Percentiles rank a stretch among this genome's conserved stretches.
Conservation (phyloP, 2,113 vertebrate genomes). For the Phoxinus phoxinus region DNA sequence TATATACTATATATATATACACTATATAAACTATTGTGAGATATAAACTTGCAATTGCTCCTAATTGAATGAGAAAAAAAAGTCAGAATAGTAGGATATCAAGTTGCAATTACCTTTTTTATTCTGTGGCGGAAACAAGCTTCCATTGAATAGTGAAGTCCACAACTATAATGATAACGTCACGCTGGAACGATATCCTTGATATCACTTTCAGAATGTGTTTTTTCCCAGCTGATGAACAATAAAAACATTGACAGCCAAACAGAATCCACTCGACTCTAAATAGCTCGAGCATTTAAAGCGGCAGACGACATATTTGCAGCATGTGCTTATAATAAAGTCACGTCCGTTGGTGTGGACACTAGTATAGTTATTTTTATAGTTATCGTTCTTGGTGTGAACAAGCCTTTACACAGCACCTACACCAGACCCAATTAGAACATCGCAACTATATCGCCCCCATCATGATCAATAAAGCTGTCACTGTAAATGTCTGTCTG, state of each 20-base stretch:
- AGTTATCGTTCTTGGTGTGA: background rate
- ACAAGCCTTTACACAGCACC: background rate
- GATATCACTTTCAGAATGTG: background rate
- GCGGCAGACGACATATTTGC: no score
- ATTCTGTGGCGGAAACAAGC: no score
- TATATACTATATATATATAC: no score
- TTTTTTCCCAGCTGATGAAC: background rate
- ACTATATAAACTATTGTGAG: no score
- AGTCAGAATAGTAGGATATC: no score
- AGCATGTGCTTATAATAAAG: no score
- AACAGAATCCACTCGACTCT: background rate
- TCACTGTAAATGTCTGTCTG: background rate
- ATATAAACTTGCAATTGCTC: no score
- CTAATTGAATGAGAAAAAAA: no score
- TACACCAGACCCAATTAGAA: background rate
- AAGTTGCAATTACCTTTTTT: no score
- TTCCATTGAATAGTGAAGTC: background rate
- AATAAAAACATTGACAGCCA: background rate
- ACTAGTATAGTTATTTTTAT: no score
- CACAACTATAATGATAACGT: background rate
- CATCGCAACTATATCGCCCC: background rate
- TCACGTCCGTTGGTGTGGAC: no score
- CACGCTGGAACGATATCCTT: background rate
- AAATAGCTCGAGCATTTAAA: background rate
- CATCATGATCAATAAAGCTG: background rate